Percentiles rank a stretch among this genome's conserved stretches.
Evolutionary conservation across 92 coral and sea anemone species (phyloP).

Genomic region (Epizoanthus illoricatus): DNA sequence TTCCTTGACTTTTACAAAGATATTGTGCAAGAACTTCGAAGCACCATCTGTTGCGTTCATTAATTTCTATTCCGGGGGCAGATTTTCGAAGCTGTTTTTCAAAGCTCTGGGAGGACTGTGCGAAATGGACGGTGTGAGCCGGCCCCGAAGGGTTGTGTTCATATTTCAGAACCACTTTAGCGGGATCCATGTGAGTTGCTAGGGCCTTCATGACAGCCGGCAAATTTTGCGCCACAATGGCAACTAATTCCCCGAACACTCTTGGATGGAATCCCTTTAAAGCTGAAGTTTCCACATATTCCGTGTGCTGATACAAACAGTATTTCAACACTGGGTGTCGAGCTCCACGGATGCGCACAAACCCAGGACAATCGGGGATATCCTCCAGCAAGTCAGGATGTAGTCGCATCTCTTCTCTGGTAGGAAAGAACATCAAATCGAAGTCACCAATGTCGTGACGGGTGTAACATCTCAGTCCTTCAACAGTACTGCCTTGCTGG

Average conservation of each 20-base stretch:
- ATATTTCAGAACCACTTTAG: conserved; percentile 17
- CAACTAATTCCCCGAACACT: conserved; percentile 46
- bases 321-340: conserved; percentile 58
- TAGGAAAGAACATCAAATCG: conserved; percentile 59
- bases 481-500: conserved; percentile 59
- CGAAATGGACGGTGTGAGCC: conserved; percentile 31
- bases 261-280: conserved; percentile 58
- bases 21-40: no score
- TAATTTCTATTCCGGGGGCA: conserved; percentile 9
- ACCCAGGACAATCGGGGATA: conserved; percentile 37
- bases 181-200: conserved; percentile 17
- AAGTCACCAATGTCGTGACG: conserved; percentile 63
- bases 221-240: conserved; percentile 1
- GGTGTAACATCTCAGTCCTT: conserved; percentile 49
- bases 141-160: conserved; percentile 26
- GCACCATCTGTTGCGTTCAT: conserved; percentile 40
- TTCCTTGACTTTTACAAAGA: conserved; percentile 24
- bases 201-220: conserved; percentile 10
- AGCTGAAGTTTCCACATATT: conserved; percentile 56
- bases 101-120: conserved; percentile 41
- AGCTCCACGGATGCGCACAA: conserved; percentile 54
- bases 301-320: conserved; percentile 48
- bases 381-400: conserved; percentile 48
- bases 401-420: conserved; percentile 39
- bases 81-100: conserved; percentile 19